phyloP scores from a whole-genome alignment of 2,888 invertebrate species.

The Alsophila aescularia region DNA sequence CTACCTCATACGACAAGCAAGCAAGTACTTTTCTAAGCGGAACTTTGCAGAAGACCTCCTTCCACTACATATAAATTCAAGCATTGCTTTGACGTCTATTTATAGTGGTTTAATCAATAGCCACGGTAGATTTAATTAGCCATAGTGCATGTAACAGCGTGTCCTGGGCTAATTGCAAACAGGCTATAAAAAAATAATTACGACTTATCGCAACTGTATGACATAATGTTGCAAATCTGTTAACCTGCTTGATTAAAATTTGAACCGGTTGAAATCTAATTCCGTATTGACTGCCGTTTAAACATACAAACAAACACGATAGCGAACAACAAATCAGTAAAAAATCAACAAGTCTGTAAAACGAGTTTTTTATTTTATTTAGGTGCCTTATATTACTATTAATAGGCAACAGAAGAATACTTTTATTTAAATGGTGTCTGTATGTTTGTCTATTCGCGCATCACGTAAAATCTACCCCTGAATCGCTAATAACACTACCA shows the following conservation, averaged over 20 bases:
- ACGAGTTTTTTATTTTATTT: too few species aligned
- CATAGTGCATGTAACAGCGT: conserved; percentile 51
- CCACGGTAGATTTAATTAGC: conserved; percentile 36
- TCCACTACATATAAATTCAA: too few species aligned
- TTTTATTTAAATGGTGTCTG: too few species aligned
- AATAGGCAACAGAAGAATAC: too few species aligned
- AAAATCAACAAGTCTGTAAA: too few species aligned
- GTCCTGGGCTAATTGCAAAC: conserved; percentile 70
- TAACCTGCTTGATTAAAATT: conserved; percentile 59
- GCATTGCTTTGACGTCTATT: neutral
- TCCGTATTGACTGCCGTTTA: neutral
- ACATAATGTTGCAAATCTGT: conserved; percentile 67
- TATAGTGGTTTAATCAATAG: conserved; percentile 4
- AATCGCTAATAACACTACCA: too few species aligned
- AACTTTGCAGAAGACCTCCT: too few species aligned
- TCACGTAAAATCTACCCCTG: too few species aligned
- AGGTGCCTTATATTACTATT: too few species aligned
- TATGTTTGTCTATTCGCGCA: too few species aligned
- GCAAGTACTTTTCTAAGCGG: too few species aligned
- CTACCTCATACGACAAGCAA: too few species aligned
- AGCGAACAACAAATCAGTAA: neutral
- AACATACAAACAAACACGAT: neutral
- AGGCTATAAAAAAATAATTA: conserved; percentile 75
- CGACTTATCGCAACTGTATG: conserved; percentile 59
- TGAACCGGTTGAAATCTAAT: conserved; percentile 15